Base-by-base conservation (phyloP, 2,797 vertebrate species). In the Gallinago stenura region DNA sequence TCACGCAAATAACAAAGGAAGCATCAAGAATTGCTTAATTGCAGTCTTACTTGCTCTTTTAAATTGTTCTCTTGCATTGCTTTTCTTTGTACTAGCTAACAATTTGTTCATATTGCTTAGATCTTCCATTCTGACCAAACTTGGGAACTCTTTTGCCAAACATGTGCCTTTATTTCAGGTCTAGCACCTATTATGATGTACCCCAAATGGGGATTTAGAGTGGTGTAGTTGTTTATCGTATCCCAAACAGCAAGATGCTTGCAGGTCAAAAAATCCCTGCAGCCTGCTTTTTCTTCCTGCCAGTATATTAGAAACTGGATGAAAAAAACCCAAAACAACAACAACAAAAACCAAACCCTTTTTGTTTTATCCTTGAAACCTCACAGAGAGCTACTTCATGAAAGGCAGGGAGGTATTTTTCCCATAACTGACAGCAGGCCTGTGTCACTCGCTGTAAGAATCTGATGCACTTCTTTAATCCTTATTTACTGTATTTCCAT, bases 401-500 rank as follows among this genome's bases (percentile, higher is more conserved):
- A 31, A 28, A 87, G 41, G 18, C 69, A 21, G 12, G 10, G 81
- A 76, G 26, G 26, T 79, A 15, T 78, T 93, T 88, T 90, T 75
- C 39, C 73, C 0, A 1, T 61, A 37, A 26, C 22, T 93, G 65
- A 33, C 10, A 10, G 28, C 65, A 60, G 53, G 18, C 4, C 33
- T 68, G 50, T 76, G 87, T 28, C 81, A 25, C 62, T 79, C 79
- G 46, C 58, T 76, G 0, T 46, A 18, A 79, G 56, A 75, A 50
- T 84, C 73, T 69, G 84, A 46, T 56, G 66, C 62, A 51, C 41
- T 43, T 43, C 92, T 96, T 87, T 39, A 79, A 79, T 84, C 77
- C 73, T 84, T 79, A 54, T 82, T 93, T 78, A 12, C 54, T 89
- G 39, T 60, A 79, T 82, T 93, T 84, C 73, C 81, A 89, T 43